Conservation (phyloP, 1,140 invertebrate genomes). For the Drosophila suzukii region DNA sequence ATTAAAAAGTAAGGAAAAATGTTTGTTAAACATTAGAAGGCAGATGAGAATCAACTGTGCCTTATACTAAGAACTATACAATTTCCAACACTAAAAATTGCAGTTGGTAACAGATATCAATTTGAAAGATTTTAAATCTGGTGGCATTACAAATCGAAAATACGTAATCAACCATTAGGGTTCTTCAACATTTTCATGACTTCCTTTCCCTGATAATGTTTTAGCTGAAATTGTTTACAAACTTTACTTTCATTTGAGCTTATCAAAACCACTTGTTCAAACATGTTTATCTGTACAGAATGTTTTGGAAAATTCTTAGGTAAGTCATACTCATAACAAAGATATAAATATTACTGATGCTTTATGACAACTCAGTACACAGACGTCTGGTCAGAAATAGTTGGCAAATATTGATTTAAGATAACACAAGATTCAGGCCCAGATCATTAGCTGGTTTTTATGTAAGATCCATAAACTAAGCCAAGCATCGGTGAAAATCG, state of each 20-base stretch:
- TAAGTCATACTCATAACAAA: background rate
- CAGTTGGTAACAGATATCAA: too few species aligned
- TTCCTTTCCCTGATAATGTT: background rate
- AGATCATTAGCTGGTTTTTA: slow-evolving; percentile 14
- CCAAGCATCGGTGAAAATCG: background rate
- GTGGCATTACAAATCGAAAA: background rate
- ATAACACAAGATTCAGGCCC: slow-evolving; percentile 16
- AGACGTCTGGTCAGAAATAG: slow-evolving; percentile 6
- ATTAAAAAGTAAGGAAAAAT: too few species aligned
- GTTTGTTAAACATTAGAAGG: too few species aligned
- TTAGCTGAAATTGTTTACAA: background rate
- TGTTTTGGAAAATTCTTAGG: background rate
- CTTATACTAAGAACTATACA: too few species aligned
- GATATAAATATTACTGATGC: slow-evolving; percentile 8
- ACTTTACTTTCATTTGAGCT: background rate
- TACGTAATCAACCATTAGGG: background rate
- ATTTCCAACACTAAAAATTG: too few species aligned
- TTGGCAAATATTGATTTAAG: slow-evolving; percentile 22
- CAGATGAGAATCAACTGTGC: too few species aligned
- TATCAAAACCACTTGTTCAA: slow-evolving; percentile 14
- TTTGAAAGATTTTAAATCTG: too few species aligned
- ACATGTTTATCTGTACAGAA: background rate
- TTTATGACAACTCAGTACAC: slow-evolving; percentile 16
- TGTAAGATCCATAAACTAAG: slow-evolving; percentile 1
- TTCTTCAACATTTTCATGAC: background rate